phyloP scores from a whole-genome alignment of 2,797 vertebrate genomes.

The Protonibea diacanthus region DNA sequence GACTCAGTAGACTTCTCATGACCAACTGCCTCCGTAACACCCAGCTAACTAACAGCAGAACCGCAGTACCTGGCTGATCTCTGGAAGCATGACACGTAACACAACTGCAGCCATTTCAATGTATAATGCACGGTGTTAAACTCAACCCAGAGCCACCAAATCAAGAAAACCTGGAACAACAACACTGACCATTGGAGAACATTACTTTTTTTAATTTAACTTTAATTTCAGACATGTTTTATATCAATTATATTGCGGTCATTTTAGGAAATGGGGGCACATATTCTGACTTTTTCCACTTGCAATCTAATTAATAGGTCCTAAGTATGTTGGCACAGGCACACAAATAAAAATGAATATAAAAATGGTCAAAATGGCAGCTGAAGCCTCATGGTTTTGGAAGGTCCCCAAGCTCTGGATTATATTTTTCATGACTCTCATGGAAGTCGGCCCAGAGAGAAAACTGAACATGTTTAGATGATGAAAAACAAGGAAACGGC shows the following conservation, averaged over 20 bases:
- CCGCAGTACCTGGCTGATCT: not conserved
- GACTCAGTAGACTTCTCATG: constrained; percentile 3
- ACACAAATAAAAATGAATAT: constrained; percentile 6
- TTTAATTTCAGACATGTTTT: no score
- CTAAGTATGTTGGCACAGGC: constrained; percentile 5
- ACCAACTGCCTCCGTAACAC: not conserved
- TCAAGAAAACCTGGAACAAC: constrained; percentile 7
- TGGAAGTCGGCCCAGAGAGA: constrained; percentile 16
- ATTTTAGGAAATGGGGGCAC: not conserved
- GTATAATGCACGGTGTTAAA: not conserved
- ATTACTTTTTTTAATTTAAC: not conserved
- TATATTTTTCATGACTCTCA: constrained; percentile 19
- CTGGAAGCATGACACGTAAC: not conserved
- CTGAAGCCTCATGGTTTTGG: constrained; percentile 10
- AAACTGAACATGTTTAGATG: constrained; percentile 24
- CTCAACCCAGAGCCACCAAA: not conserved
- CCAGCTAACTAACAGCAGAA: not conserved
- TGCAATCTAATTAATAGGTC: constrained; percentile 9
- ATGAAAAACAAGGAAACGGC: constrained; percentile 8
- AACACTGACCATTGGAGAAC: not conserved
- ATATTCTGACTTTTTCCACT: constrained; percentile 4
- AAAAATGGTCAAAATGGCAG: not conserved
- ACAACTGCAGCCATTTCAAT: not conserved
- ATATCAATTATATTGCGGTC: not conserved
- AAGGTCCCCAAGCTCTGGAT: constrained; percentile 9